Conservation (phyloP, 2,888 invertebrate genomes). For the Oscheius sp. region DNA sequence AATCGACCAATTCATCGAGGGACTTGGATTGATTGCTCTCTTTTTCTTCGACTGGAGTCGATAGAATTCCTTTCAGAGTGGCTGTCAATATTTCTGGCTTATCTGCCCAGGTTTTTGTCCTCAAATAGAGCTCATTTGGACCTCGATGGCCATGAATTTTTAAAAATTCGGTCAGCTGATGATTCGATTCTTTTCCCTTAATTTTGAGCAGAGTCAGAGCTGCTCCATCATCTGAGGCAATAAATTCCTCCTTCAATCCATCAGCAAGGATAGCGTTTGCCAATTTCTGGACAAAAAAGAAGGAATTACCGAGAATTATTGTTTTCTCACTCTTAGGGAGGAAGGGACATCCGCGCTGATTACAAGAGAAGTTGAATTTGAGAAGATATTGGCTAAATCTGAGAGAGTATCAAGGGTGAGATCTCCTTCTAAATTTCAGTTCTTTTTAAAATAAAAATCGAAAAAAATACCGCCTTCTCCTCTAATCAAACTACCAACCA, state of each 20-base stretch:
- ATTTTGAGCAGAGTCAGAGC: conserved; percentile 43
- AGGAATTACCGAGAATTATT: neutral
- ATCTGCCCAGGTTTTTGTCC: conserved; percentile 78
- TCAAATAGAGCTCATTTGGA: conserved; percentile 77
- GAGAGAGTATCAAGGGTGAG: conserved; percentile 78
- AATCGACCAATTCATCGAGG: conserved; percentile 46
- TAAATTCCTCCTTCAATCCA: conserved; percentile 43
- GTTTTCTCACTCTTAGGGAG: conserved; percentile 72
- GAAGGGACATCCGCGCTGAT: conserved; percentile 82
- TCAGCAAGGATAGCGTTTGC: conserved; percentile 48
- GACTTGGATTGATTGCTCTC: neutral
- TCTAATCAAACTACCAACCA: conserved; percentile 62
- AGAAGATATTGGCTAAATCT: conserved; percentile 79
- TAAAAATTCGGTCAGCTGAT: conserved; percentile 76
- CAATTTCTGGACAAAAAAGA: conserved; percentile 40
- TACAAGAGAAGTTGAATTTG: conserved; percentile 77
- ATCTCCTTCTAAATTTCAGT: conserved; percentile 70
- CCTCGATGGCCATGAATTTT: conserved; percentile 78
- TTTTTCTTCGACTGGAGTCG: conserved; percentile 7
- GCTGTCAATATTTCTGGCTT: conserved; percentile 77
- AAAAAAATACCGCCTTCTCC: conserved; percentile 54
- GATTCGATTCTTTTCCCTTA: conserved; percentile 43
- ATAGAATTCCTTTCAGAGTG: conserved; percentile 75
- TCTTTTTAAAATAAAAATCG: neutral
- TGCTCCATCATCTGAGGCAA: conserved; percentile 49